Evolutionary conservation across 2,113 vertebrate genomes (phyloP), one percentile per base, ranked within the genome.

Genomic region (Anhinga anhinga): DNA sequence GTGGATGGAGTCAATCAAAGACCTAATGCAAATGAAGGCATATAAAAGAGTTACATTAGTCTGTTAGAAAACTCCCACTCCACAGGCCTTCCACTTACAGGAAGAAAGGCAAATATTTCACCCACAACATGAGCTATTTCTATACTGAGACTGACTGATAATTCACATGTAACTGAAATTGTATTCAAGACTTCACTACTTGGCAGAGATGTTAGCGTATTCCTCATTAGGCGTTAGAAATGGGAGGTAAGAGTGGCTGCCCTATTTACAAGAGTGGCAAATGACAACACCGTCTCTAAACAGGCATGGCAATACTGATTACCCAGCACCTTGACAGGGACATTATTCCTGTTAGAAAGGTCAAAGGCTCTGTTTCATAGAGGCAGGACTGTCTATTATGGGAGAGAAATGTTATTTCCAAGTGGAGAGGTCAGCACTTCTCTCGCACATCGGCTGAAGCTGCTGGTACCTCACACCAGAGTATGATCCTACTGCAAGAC

Each of bases 31-130:
- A 96, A 94, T 91, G 94, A 95, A 92, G 62, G 50, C 84, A 88
- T 10, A 73, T 78, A 88, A 72, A 87, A 89, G 89, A 97, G 69
- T 79, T 78, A 85, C 65, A 95, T 86, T 38, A 85, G 55, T 69
- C 88, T 74, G 95, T 56, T 79, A 76, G 63, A 91, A 88, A 96
- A 95, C 62, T 85, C 45, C 82, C 25, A 73, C 90, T 81, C 77
- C 17, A 4, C 62, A 76, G 72, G 71, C 73, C 81, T 93, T 89
- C 76, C 71, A 89, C 89, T 91, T 86, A 67, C 71, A 85, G 80
- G 58, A 86, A 92, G 88, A 91, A 92, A 96, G 88, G 94, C 91
- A 97, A 95, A 94, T 90, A 95, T 95, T 93, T 96, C 96, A 97
- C 96, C 91, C 95, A 96, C 97, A 84, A 92, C 66, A 63, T 34